Conservation (phyloP, 2,888 invertebrate genomes). For the Holacanthella duospinosa region DNA sequence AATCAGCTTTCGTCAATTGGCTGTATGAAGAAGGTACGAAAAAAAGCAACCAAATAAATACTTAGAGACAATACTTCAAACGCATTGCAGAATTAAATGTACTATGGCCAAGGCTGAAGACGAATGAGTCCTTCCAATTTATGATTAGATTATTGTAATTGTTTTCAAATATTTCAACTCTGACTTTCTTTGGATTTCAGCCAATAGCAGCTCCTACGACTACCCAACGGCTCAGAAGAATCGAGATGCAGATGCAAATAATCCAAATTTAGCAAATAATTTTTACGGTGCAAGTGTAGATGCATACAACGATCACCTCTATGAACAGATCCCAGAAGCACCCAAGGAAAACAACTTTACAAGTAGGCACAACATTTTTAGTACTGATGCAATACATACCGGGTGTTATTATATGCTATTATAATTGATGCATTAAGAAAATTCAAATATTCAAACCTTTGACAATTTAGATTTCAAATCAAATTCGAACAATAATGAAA, state of each 20-base stretch:
- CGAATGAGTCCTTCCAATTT: too few species aligned
- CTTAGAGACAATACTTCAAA: too few species aligned
- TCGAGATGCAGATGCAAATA: constrained; percentile 70
- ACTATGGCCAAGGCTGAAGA: too few species aligned
- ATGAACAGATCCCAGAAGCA: not conserved
- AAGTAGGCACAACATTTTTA: constrained; percentile 13
- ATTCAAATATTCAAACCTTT: too few species aligned
- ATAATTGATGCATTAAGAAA: constrained; percentile 7
- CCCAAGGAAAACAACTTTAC: constrained; percentile 9
- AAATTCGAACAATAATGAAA: too few species aligned
- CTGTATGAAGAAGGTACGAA: constrained; percentile 21
- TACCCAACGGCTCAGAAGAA: constrained; percentile 56
- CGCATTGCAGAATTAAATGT: too few species aligned
- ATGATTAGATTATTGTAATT: too few species aligned
- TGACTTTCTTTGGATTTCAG: not conserved
- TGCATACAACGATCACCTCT: not conserved
- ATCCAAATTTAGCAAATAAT: constrained; percentile 46
- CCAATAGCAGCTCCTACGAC: constrained; percentile 46
- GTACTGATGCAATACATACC: too few species aligned
- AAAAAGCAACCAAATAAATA: too few species aligned
- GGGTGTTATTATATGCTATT: too few species aligned
- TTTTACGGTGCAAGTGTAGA: not conserved
- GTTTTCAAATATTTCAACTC: too few species aligned
- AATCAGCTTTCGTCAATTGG: constrained; percentile 18
- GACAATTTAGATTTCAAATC: too few species aligned